phyloP scores from a whole-genome alignment of 1,140 invertebrate genomes.

The Caerostris extrusa region DNA sequence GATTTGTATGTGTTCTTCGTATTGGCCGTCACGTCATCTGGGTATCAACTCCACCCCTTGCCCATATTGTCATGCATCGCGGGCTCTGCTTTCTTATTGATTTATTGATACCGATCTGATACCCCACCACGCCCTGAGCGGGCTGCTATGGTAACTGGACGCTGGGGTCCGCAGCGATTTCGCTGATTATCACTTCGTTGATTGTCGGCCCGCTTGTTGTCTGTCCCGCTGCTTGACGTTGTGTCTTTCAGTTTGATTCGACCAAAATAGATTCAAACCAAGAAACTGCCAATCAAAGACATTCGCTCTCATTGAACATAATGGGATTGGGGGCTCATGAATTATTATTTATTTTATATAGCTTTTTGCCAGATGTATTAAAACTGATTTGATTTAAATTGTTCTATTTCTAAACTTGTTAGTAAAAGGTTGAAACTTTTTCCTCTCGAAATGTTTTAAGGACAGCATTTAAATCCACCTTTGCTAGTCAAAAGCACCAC shows the following conservation, averaged over 20 bases:
- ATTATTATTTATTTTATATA: too few species aligned
- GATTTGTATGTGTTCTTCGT: slow-evolving; percentile 77
- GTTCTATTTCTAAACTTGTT: too few species aligned
- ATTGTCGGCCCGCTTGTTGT: slow-evolving; percentile 37
- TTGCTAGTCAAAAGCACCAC: too few species aligned
- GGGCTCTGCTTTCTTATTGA: slow-evolving; percentile 66
- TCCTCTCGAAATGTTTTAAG: too few species aligned
- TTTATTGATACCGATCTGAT: slow-evolving; percentile 77
- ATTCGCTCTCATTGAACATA: not conserved
- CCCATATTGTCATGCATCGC: slow-evolving; percentile 76
- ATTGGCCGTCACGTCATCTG: slow-evolving; percentile 74
- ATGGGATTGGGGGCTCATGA: too few species aligned
- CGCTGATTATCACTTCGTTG: slow-evolving; percentile 71
- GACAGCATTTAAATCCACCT: too few species aligned
- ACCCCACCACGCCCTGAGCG: slow-evolving; percentile 69
- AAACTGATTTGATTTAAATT: too few species aligned
- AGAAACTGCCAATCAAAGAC: not conserved
- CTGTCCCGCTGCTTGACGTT: slow-evolving; percentile 1
- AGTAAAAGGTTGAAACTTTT: too few species aligned
- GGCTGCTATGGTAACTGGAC: slow-evolving; percentile 75
- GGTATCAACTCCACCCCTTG: slow-evolving; percentile 76
- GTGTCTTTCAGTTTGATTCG: not conserved
- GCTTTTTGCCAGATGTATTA: too few species aligned
- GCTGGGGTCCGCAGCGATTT: slow-evolving; percentile 36
- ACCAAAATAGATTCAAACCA: not conserved